These are phyloP conservation scores for Leptinotarsa defecta DNA, from an alignment of 1,140 invertebrate species.

Conservation along the genomic window DNA sequence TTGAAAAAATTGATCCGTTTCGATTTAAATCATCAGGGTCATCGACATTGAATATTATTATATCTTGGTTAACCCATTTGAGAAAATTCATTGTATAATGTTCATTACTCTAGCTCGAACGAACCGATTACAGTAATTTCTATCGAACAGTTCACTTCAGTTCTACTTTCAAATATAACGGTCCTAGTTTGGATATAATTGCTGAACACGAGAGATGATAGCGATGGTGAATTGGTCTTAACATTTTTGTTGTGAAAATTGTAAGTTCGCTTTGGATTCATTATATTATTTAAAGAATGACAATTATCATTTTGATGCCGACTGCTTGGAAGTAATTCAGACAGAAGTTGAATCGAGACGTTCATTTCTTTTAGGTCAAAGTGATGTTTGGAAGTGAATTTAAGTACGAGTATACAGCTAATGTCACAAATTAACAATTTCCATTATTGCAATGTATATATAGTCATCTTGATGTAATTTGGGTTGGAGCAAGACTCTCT, in stretches of 20 bases:
- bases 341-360: no score
- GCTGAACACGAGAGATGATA: constrained; percentile 2
- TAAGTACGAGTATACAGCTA: no score
- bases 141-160: constrained; percentile 18
- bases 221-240: not conserved
- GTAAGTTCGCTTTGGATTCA: not conserved
- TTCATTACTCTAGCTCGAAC: constrained; percentile 12
- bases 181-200: constrained; percentile 10
- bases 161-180: constrained; percentile 29
- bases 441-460: no score
- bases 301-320: not conserved
- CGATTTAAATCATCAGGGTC: not conserved
- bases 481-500: no score
- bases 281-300: not conserved
- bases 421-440: no score
- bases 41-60: constrained; percentile 3
- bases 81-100: constrained; percentile 25
- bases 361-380: no score
- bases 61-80: constrained; percentile 20
- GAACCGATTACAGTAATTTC: constrained; percentile 21
- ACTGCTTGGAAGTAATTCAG: no score
- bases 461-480: no score
- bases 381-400: no score
- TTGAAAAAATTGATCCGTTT: no score
- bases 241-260: not conserved